phyloP scores from a whole-genome alignment of 2,797 vertebrate genomes.

The Nyctibius grandis region DNA sequence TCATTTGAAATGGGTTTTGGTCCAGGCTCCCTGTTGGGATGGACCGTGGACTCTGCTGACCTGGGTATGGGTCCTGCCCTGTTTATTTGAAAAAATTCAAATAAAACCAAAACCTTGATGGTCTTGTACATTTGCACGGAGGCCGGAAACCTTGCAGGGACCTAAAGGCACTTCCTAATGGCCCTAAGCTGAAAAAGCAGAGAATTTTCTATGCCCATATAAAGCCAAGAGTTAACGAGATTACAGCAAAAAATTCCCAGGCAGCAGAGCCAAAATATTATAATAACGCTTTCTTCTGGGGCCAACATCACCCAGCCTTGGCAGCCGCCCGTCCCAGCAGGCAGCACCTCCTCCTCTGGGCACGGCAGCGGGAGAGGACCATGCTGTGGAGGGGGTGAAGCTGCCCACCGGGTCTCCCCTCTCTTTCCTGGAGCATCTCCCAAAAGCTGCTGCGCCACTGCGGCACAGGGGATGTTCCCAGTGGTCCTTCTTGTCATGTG shows the following conservation, averaged over 20 bases:
- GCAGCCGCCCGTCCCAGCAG: neutral
- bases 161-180: conserved; percentile 12
- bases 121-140: neutral
- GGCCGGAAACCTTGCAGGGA: neutral
- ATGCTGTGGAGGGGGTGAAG: accelerated
- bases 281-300: conserved; percentile 58
- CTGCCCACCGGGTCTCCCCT: neutral
- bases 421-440: neutral
- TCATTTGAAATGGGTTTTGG: neutral
- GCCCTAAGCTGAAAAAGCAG: conserved; percentile 27
- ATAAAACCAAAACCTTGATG: neutral
- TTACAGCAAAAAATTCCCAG: conserved; percentile 54
- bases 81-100: neutral
- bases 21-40: neutral
- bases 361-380: neutral
- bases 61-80: neutral
- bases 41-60: neutral
- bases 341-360: neutral
- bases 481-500: neutral
- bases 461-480: accelerated
- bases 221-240: conserved; percentile 58
- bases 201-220: conserved; percentile 54
- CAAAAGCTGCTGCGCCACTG: neutral
- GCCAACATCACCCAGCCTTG: conserved; percentile 51
- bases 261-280: conserved; percentile 54